Evolutionary conservation across 1,140 invertebrate genomes (phyloP).

Genomic region (Trypoxylus dichotomus): DNA sequence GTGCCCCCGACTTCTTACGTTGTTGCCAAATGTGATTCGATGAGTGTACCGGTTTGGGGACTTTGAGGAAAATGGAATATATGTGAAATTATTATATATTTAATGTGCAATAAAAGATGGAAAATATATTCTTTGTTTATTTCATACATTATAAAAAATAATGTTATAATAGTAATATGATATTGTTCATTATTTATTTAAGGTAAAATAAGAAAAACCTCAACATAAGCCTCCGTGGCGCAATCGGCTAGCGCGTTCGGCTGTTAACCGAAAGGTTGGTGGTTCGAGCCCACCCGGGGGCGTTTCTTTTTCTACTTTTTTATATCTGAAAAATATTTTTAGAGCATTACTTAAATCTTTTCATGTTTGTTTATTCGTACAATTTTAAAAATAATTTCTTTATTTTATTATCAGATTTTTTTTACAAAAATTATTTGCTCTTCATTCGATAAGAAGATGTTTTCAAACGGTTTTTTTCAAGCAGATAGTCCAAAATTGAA

Average conservation of each 20-base stretch:
- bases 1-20: constrained; percentile 27
- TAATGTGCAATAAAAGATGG: neutral
- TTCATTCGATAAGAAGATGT: too few species aligned
- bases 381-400: too few species aligned
- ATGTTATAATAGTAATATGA: neutral
- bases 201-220: neutral
- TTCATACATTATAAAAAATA: neutral
- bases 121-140: neutral
- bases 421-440: too few species aligned
- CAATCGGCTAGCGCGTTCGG: constrained; percentile 85
- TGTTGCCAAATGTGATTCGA: constrained; percentile 29
- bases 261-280: constrained; percentile 89
- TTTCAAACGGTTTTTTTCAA: too few species aligned
- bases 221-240: constrained; percentile 70
- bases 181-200: neutral
- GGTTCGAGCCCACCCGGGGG: constrained; percentile 83
- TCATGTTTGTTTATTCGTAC: too few species aligned
- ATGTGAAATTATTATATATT: neutral
- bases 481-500: too few species aligned
- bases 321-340: too few species aligned
- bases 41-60: neutral
- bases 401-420: too few species aligned
- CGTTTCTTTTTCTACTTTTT: constrained; percentile 50
- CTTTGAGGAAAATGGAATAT: neutral
- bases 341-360: too few species aligned